Base-by-base conservation (phyloP, 1,140 invertebrate genomes). In the Nasonia vitripennis region DNA sequence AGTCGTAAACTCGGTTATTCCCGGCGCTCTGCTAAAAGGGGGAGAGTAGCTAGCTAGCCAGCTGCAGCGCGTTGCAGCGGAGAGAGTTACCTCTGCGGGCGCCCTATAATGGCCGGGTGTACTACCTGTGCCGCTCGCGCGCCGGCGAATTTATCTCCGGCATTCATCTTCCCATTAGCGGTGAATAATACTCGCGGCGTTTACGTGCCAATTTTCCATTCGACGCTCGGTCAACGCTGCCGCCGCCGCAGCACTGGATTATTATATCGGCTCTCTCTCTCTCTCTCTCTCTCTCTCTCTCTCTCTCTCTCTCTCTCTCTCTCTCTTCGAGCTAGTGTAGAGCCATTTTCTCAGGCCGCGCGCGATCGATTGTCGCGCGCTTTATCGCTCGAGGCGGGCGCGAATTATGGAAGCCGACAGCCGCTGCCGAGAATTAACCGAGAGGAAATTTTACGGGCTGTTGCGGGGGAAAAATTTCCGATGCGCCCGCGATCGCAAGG, bases 81-180 rank as follows among this genome's bases (percentile, higher is more conserved):
- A 37, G 75, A 78, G 34, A 84, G 55, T 80, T 70, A 67, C 45
- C 81, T 71, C 75, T 79, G 86, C 85, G 62, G 89, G 77, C 84
- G 80, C 79, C 55, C 84, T 84, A 87, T 89, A 91, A 91, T 89
- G 88, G 87, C 87, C 86, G 86, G 89, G 86, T 41, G 41, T 88
- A 89, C 87, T 90, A 89, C 88, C 88, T 90, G 87, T 41, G 41
- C 7, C 41, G 41, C 41, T 7, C 27, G 27, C 55, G 55, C 55
- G 55, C 78, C 89, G 87, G 89, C 81, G 86, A 89, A 90, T 91
- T 91, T 91, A 92, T 92, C 90, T 90, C 88, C 80, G 84, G 86
- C 88, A 89, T 90, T 90, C 89, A 91, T 91, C 89, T 91, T 90
- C 89, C 89, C 89, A 92, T 91, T 91, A 91, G 89, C 89, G 89